A percentile compares a stretch with the other conserved stretches of the same genome.
Evolutionary conservation across 2,888 invertebrate species (phyloP).

Genomic region (Lasioglossum morio): DNA sequence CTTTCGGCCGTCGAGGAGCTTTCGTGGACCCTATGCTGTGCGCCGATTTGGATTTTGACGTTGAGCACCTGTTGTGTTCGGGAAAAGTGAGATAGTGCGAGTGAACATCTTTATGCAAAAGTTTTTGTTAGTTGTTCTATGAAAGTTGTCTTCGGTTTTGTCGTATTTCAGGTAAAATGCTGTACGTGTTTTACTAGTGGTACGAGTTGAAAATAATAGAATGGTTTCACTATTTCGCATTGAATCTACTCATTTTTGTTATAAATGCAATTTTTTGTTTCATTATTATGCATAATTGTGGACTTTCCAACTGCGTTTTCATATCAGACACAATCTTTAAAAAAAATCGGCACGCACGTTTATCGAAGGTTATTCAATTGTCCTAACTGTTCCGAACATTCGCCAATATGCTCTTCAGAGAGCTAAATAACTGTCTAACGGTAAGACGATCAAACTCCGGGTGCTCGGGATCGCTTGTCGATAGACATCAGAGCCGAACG

Average conservation of each 20-base stretch:
- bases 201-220: no score
- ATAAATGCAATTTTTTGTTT: no score
- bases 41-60: neutral
- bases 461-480: constrained; percentile 32
- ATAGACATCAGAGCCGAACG: constrained; percentile 64
- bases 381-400: neutral
- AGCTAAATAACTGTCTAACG: neutral
- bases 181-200: no score
- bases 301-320: neutral
- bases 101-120: neutral
- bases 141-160: neutral
- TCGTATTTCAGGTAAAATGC: no score
- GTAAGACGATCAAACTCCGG: neutral
- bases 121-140: neutral
- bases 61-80: neutral
- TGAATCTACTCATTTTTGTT: no score
- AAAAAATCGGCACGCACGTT: neutral
- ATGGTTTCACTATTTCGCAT: no score
- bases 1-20: neutral
- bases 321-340: neutral
- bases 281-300: no score
- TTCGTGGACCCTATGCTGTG: neutral
- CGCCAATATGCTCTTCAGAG: neutral
- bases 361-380: neutral
- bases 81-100: neutral